These are phyloP conservation scores for Phymanthus crucifer DNA, from an alignment of 92 coral and sea anemone genomes.

Conservation along the genomic window DNA sequence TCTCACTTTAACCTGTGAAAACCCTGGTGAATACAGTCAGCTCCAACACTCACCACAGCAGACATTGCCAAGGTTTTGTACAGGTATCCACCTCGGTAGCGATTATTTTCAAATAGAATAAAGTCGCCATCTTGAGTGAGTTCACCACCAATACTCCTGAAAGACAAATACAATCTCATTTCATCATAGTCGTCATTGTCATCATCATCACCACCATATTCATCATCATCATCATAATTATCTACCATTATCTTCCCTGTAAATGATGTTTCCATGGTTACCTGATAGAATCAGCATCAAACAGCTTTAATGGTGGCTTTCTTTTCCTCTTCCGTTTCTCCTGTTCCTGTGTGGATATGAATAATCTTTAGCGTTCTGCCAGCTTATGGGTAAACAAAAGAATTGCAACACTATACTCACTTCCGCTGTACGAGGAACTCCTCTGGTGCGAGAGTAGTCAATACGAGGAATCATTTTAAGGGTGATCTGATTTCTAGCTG, in stretches of 20 bases:
- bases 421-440: conserved; percentile 77
- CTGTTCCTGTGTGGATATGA: conserved; percentile 44
- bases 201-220: neutral
- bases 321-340: conserved; percentile 89
- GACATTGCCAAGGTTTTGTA: conserved; percentile 98
- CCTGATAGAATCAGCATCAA: conserved; percentile 94
- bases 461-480: conserved; percentile 97
- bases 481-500: conserved; percentile 99
- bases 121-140: conserved; percentile 97
- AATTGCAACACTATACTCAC: conserved; percentile 46
- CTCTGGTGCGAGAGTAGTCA: conserved; percentile 85
- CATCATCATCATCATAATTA: neutral
- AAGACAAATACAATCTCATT: neutral
- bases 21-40: neutral
- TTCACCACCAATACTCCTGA: conserved; percentile 91
- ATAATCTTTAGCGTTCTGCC: neutral
- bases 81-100: conserved; percentile 91
- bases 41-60: conserved; percentile 77
- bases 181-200: neutral
- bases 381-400: neutral
- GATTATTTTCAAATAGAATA: conserved; percentile 90
- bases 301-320: conserved; percentile 87
- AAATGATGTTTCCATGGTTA: neutral
- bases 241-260: neutral
- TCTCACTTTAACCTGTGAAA: neutral